Evolutionary conservation across 2,797 vertebrate species (phyloP).

Genomic region (Enteromius radiatus): DNA sequence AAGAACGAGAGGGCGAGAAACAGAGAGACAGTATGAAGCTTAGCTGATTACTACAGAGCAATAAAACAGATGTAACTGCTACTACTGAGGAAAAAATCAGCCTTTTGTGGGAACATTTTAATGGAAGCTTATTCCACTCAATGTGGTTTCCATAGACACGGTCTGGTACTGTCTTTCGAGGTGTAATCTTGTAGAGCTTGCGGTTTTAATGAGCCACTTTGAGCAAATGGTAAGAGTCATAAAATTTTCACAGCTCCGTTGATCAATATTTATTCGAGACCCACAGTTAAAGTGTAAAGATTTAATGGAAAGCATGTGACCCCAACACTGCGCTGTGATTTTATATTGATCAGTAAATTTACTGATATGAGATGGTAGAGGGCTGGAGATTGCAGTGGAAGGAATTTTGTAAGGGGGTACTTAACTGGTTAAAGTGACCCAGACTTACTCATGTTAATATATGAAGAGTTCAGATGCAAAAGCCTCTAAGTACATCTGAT

Average conservation of each 20-base stretch:
- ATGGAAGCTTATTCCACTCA: conserved; percentile 6
- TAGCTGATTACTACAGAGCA: conserved; percentile 9
- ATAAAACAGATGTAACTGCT: conserved; percentile 11
- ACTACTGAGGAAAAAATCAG: not conserved
- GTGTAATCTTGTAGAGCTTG: not conserved
- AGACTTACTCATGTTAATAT: too few species aligned
- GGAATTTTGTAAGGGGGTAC: not conserved
- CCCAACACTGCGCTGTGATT: conserved; percentile 9
- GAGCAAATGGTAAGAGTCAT: not conserved
- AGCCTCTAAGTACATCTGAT: too few species aligned
- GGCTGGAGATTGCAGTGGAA: not conserved
- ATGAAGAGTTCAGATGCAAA: too few species aligned
- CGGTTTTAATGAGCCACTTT: conserved; percentile 14
- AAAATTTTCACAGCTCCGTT: not conserved
- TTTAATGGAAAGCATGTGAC: conserved; percentile 9
- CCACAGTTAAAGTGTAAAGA: not conserved
- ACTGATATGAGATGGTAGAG: not conserved
- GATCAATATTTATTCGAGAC: conserved; percentile 41
- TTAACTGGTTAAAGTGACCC: not conserved
- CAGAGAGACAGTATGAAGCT: not conserved
- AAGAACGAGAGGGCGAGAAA: not conserved
- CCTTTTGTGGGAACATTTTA: conserved; percentile 14
- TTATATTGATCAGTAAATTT: conserved; percentile 30
- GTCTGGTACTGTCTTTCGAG: not conserved
- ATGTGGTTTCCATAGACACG: conserved; percentile 40